These are phyloP conservation scores for Macaria liturata DNA, from an alignment of 2,888 invertebrate genomes.

Conservation along the genomic window DNA sequence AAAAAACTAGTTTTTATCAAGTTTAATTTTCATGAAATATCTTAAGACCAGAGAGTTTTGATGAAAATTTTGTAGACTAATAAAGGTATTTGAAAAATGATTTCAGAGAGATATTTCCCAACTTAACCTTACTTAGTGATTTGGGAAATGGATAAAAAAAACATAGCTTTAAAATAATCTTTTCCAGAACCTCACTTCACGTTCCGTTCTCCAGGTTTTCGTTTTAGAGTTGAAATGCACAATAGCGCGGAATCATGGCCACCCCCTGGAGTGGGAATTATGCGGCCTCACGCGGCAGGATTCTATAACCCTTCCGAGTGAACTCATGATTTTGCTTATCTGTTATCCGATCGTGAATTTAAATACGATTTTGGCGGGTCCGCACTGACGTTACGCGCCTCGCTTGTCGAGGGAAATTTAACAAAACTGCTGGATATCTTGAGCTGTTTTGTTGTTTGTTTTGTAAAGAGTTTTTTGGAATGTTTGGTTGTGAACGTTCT, in stretches of 20 bases:
- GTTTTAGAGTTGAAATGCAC: background rate
- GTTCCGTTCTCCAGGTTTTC: no score
- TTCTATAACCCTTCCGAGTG: slow-evolving; percentile 77
- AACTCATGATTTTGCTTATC: slow-evolving; percentile 81
- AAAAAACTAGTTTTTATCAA: no score
- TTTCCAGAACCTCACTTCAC: no score
- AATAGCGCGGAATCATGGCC: slow-evolving; percentile 37
- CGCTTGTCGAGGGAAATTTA: slow-evolving; percentile 65
- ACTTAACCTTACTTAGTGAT: no score
- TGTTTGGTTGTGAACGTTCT: background rate
- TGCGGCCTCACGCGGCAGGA: slow-evolving; percentile 77
- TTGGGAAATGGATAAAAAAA: no score
- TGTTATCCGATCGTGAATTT: slow-evolving; percentile 74
- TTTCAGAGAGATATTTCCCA: no score
- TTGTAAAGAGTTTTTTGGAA: slow-evolving; percentile 38
- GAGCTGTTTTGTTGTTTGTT: slow-evolving; percentile 52
- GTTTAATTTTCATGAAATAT: no score
- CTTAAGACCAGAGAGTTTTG: no score
- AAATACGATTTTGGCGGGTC: slow-evolving; percentile 73
- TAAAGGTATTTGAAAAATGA: no score
- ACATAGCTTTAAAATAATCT: no score
- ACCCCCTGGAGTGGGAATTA: slow-evolving; percentile 68
- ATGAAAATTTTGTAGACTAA: no score
- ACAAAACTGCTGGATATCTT: slow-evolving; percentile 53
- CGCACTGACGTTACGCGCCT: slow-evolving; percentile 60